Percentiles rank a stretch among this genome's conserved stretches.
phyloP scores from a whole-genome alignment of 2,888 invertebrate genomes.

The Drosophila anomalata region DNA sequence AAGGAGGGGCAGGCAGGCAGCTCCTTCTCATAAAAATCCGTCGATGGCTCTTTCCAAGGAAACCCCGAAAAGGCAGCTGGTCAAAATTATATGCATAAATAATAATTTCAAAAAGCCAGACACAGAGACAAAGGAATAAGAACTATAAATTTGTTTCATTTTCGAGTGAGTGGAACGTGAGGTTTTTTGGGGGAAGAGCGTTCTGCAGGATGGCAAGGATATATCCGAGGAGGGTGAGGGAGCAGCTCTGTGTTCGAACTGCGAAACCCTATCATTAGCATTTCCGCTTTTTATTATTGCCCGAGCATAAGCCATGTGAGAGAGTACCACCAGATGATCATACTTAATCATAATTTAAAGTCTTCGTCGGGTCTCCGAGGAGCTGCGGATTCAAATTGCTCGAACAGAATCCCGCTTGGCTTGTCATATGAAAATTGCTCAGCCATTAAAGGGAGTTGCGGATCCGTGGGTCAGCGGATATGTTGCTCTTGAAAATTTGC shows the following conservation, averaged over 20 bases:
- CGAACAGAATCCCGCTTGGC: slow-evolving; percentile 28
- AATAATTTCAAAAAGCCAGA: slow-evolving; percentile 70
- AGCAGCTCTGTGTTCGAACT: slow-evolving; percentile 30
- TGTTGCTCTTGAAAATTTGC: slow-evolving; percentile 69
- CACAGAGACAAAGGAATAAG: slow-evolving; percentile 47
- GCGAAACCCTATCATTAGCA: slow-evolving; percentile 83
- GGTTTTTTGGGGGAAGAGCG: slow-evolving; percentile 20
- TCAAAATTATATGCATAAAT: slow-evolving; percentile 82
- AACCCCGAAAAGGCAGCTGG: slow-evolving; percentile 67
- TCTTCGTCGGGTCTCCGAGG: slow-evolving; percentile 31
- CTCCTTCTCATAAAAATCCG: slow-evolving; percentile 58
- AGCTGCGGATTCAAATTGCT: slow-evolving; percentile 67
- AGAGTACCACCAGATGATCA: slow-evolving; percentile 69
- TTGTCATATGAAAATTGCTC: slow-evolving; percentile 79
- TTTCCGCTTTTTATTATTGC: slow-evolving; percentile 84
- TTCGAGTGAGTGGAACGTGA: slow-evolving; percentile 50
- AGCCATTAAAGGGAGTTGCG: slow-evolving; percentile 63
- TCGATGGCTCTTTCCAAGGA: slow-evolving; percentile 60
- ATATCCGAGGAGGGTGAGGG: slow-evolving; percentile 24
- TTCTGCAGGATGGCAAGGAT: slow-evolving; percentile 52
- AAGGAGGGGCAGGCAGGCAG: background rate
- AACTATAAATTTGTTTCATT: slow-evolving; percentile 65
- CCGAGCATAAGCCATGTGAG: slow-evolving; percentile 37
- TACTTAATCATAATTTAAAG: slow-evolving; percentile 82
- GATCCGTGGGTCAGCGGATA: slow-evolving; percentile 62